Evolutionary conservation across 35 echinoderm and acorn worm genomes (phyloP), one percentile per base, ranked within the genome.

Genomic region (Stichopus chloronotus): DNA sequence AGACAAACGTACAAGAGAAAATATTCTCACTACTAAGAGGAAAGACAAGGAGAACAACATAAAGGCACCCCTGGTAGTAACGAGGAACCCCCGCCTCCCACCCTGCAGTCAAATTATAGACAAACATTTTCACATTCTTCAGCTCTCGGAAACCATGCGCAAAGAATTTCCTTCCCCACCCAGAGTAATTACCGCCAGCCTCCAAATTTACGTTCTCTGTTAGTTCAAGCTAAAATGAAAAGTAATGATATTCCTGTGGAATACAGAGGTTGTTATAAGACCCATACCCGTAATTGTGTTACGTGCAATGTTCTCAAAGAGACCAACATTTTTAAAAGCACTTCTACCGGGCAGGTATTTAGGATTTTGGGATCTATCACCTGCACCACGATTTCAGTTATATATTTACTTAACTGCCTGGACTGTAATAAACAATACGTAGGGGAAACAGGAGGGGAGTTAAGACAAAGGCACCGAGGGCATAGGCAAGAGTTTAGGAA

Each of bases 111-210:
- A 85, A 58, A 85, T 85, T 58, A 85, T 85, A 57, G 56, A 58
- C 9, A n/a, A 85, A 57, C 82, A 85, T 85, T 85, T 56, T 56
- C 82, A 55, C 82, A 85, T 85, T 85, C 82, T 85, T 54, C 52
- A 85, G 12, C 82, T 85, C 7, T 56, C 82, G 8, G 56, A 58
- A 58, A 85, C 82, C 52, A 57, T 85, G 4, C 52, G 56, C 19
- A 85, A 54, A 14, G 16, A 56, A 85, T 85, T 85, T 8, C 52
- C 1, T 4, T 56, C 82, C 82, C 82, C 82, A n/a, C 82, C 53
- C 4, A 85, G 82, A 85, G 82, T 85, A 55, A 85, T 58, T 58
- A 85, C 56, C 82, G 82, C 52, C 82, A 56, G 52, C 52, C 82
- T 58, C 82, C 16, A 58, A 85, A 85, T 55, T 58, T 85, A 85